These are phyloP conservation scores for Mus spretus DNA, from an alignment of 2,797 vertebrate species.

Conservation along the genomic window DNA sequence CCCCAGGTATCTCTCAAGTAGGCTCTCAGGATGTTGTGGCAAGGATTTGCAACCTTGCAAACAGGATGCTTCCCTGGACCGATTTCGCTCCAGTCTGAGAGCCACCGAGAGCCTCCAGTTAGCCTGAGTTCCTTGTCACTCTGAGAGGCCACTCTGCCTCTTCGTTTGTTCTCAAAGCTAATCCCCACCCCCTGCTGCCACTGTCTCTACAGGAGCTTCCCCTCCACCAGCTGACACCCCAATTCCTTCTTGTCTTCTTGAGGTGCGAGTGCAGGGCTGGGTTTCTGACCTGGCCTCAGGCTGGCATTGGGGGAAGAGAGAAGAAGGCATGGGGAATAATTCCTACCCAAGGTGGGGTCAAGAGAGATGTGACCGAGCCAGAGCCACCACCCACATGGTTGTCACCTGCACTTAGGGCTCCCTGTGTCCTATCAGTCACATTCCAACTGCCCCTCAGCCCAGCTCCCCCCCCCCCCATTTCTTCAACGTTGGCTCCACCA, in stretches of 20 bases:
- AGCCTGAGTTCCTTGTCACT: background rate
- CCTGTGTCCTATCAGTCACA: too few relatives aligned
- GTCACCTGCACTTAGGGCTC: accelerated
- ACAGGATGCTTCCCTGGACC: background rate
- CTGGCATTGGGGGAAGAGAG: background rate
- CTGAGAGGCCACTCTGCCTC: background rate
- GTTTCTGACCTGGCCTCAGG: background rate
- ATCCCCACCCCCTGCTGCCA: background rate
- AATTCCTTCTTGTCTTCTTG: background rate
- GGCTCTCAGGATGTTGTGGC: too few relatives aligned
- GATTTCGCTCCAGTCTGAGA: background rate
- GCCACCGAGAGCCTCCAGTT: background rate
- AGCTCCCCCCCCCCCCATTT: too few relatives aligned
- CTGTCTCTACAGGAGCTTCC: background rate
- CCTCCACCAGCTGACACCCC: background rate
- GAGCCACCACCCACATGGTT: background rate
- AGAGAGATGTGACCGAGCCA: background rate
- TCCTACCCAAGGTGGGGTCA: accelerated
- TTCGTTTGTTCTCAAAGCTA: background rate
- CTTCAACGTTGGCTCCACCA: background rate
- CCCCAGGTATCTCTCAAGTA: background rate
- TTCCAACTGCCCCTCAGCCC: background rate
- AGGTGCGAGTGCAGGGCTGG: background rate
- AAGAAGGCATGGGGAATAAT: too few relatives aligned
- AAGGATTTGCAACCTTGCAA: background rate